These are phyloP conservation scores for Rotaria magnacalcarata DNA, from an alignment of 2,888 invertebrate species.

Conservation along the genomic window DNA sequence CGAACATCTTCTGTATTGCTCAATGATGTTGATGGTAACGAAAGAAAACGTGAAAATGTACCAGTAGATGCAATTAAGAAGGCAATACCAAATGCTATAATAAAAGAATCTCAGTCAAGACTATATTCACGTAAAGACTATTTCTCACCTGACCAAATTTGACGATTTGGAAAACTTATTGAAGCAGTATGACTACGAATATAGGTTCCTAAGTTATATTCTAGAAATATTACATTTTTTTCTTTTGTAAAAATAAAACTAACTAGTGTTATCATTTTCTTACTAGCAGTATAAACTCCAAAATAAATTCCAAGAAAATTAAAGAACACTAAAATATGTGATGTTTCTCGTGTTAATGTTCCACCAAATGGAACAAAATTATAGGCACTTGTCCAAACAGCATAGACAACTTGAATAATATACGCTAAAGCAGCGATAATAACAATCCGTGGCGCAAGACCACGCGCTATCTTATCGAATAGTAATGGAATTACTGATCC, in stretches of 20 bases:
- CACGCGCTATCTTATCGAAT: constrained; percentile 51
- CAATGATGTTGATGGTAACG: not conserved
- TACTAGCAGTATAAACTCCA: constrained; percentile 28
- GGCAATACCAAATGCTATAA: constrained; percentile 23
- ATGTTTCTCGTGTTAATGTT: constrained; percentile 56
- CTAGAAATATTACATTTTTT: constrained; percentile 49
- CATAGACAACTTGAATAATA: constrained; percentile 55
- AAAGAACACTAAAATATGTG: constrained; percentile 17
- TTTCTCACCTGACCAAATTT: constrained; percentile 2
- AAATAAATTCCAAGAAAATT: constrained; percentile 50
- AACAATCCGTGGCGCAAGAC: constrained; percentile 53
- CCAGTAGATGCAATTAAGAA: not conserved
- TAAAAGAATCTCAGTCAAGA: not conserved
- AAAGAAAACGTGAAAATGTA: not conserved
- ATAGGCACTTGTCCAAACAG: constrained; percentile 60
- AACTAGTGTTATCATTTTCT: not conserved
- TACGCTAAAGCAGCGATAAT: constrained; percentile 53
- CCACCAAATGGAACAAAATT: constrained; percentile 60
- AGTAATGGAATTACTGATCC: constrained; percentile 56
- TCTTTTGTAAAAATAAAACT: constrained; percentile 43
- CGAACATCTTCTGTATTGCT: not conserved
- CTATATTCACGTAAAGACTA: too few relatives aligned
- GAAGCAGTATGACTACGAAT: constrained; percentile 14
- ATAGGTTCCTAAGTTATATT: constrained; percentile 48
- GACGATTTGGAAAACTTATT: constrained; percentile 39